Evolutionary conservation across 92 coral and sea anemone genomes (phyloP), one percentile per base, ranked within the genome.

Genomic region (Zoanthus solanderi): DNA sequence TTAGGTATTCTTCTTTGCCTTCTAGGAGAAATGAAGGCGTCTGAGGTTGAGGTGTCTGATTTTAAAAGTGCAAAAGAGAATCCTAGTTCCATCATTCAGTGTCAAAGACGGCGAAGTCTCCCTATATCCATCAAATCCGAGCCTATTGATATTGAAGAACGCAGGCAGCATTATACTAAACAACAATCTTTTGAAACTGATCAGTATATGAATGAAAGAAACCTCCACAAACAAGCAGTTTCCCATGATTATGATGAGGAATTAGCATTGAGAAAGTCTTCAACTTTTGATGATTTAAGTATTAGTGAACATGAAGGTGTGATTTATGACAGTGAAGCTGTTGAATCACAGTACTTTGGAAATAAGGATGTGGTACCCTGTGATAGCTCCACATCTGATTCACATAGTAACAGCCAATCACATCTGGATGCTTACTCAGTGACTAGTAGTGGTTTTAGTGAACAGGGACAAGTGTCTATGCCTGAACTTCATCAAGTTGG

Each of bases 391-490:
- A 88, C 84, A 15, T 87, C 90, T 6, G 76, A 81, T 75, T 97
- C 99, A 42, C 96, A 97, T 7, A 93, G 94, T 85, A 94, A 88
- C 23, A 97, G 96, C 71, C 97, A 97, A 76, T 76, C 91, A 68
- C 93, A 92, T 87, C 82, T 96, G 79, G 95, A 97, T 81, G 83
- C 92, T 9, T 83, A 93, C 84, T 95, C 98, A 7, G 61, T 95
- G 87, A 93, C 98, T 3, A 95, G 96, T 53, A 95, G 98, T 91
- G 98, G 98, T 75, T 95, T 95, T 75, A 95, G 98, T 90, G 98
- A 95, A 86, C 92, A 85, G 54, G 95, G 93, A 6, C 97, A 97
- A 76, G 85, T 92, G 61, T 90, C 97, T 30, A 95, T 94, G 72
- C 91, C 98, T 32, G 97, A 94, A 73, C 96, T 93, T 69, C 93